Percentiles rank a stretch among this genome's conserved stretches.
Evolutionary conservation across 2,797 vertebrate species (phyloP).

Genomic region (Telmatherina bonti): DNA sequence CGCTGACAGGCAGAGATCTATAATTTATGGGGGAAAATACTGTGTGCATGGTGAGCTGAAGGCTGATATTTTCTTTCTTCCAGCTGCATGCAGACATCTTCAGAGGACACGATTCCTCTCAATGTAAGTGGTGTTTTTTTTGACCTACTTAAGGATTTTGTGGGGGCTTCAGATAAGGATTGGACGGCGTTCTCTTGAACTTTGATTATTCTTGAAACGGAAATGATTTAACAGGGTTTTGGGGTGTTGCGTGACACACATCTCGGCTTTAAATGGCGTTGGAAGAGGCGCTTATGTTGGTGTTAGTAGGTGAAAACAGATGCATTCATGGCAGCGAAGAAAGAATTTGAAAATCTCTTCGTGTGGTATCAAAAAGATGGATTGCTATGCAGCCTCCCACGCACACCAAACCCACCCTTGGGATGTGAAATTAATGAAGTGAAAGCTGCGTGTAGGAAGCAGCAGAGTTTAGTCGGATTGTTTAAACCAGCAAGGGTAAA

Average conservation of each 20-base stretch:
- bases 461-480: neutral
- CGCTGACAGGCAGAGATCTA: slow-evolving; percentile 39
- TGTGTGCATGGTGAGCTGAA: slow-evolving; percentile 40
- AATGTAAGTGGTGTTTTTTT: slow-evolving; percentile 15
- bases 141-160: slow-evolving; percentile 28
- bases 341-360: neutral
- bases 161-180: slow-evolving; percentile 15
- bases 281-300: neutral
- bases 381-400: neutral
- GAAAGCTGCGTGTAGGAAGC: neutral
- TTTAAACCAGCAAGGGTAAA: neutral
- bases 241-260: neutral
- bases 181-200: neutral
- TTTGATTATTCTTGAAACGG: neutral
- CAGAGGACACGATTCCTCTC: slow-evolving; percentile 26
- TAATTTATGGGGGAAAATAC: slow-evolving; percentile 53
- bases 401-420: slow-evolving; percentile 8
- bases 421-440: slow-evolving; percentile 20
- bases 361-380: slow-evolving; percentile 9
- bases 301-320: neutral
- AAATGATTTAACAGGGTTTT: slow-evolving; percentile 4
- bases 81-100: slow-evolving; percentile 12
- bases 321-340: neutral
- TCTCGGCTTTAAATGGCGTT: neutral
- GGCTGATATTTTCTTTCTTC: slow-evolving; percentile 28